Base-by-base conservation (phyloP, 2,113 vertebrate species). In the Mormyrus iriodes region DNA sequence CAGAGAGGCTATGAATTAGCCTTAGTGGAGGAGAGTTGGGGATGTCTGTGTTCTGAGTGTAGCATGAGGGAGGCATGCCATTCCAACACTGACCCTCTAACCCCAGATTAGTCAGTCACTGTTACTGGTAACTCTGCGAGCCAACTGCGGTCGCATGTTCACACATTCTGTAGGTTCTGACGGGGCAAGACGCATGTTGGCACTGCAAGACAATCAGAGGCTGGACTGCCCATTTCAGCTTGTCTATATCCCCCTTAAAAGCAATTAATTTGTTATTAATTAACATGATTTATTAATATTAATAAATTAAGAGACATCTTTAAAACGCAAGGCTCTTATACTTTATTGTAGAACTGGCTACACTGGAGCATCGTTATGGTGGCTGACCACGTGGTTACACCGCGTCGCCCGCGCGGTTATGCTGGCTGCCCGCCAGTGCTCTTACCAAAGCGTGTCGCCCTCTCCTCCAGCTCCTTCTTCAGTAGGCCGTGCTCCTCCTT, bases 391-490 rank as follows among this genome's bases (percentile, higher is more conserved):
- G n/a, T 31, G 61, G n/a, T 31, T 27, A 31, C 61, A n/a, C n/a
- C 13, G 61, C 1, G 61, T 6, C 9, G 49, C 49, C 49, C 61
- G n/a, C 1, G 61, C 31, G n/a, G 10, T 12, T 27, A 0, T 1
- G 10, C 3, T n/a, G 1, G 61, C 61, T 6, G 61, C 24, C 58
- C 4, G 19, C 17, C 10, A 17, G 79, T 79, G 92, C 52, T 17
- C 97, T 98, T 94, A 99, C 97, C 95, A 87, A 97, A 96, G 58
- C 92, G 92, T 0, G 92, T 82, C 90, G 96, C 94, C 90, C 91
- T 93, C 86, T 93, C 93, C 88, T 95, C 95, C 94, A 97, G 95
- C 90, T 98, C 97, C 94, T 94, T 90, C 76, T 94, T 96, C 91
- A 97, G 90, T 91, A 92, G 95, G 91, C 91, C 92, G 85, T 95